phyloP scores from a whole-genome alignment of 2,113 vertebrate genomes.

The Lepus europaeus region DNA sequence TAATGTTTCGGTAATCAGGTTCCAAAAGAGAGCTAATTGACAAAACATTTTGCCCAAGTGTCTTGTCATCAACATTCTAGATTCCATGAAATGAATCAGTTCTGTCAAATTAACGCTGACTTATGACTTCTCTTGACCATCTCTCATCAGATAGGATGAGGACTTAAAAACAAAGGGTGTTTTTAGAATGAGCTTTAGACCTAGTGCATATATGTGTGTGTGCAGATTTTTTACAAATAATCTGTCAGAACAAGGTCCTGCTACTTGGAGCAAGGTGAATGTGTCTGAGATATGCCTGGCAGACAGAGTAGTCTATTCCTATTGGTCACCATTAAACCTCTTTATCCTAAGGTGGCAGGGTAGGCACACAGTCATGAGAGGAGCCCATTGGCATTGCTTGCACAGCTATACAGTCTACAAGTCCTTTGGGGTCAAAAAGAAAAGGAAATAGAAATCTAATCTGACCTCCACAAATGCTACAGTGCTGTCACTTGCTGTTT shows the following conservation, averaged over 20 bases:
- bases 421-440: neutral
- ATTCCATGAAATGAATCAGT: neutral
- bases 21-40: neutral
- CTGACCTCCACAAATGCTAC: neutral
- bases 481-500: neutral
- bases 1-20: neutral
- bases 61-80: neutral
- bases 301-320: neutral
- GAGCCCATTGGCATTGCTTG: neutral
- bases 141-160: neutral
- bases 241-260: neutral
- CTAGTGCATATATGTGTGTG: neutral
- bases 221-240: neutral
- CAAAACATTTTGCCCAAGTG: neutral
- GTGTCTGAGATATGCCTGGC: neutral
- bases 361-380: neutral
- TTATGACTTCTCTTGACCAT: neutral
- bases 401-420: neutral
- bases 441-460: constrained; percentile 9
- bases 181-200: constrained; percentile 16
- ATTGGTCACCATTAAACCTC: neutral
- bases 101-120: neutral
- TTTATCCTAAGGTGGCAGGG: neutral
- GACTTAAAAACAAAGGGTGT: neutral
- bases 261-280: neutral